These are phyloP conservation scores for Pocillopora verrucosa DNA, from an alignment of 64 coral and sea anemone genomes.

Conservation along the genomic window DNA sequence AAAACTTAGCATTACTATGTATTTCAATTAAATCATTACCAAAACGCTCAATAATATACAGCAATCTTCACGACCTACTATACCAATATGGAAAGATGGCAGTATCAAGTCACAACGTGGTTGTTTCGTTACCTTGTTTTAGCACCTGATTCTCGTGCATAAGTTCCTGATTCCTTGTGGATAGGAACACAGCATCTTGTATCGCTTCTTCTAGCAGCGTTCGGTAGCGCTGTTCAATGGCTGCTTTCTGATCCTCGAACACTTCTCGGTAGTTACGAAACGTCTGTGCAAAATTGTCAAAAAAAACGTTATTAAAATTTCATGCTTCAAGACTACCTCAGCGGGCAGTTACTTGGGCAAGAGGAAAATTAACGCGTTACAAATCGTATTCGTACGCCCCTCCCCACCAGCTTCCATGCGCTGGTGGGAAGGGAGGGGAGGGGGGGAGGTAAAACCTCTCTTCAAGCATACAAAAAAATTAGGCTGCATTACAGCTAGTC, in stretches of 20 bases:
- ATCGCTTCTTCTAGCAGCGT: conserved; percentile 95
- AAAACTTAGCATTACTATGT: too few relatives aligned
- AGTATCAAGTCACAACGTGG: background rate
- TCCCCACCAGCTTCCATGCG: too few relatives aligned
- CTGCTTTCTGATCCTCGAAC: conserved; percentile 97
- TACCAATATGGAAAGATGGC: background rate
- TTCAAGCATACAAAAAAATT: too few relatives aligned
- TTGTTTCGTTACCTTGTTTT: conserved; percentile 70
- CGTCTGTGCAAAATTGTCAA: conserved; percentile 57
- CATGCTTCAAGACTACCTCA: too few relatives aligned
- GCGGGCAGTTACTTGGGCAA: too few relatives aligned
- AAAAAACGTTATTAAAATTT: background rate
- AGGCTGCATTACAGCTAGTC: too few relatives aligned
- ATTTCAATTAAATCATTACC: too few relatives aligned
- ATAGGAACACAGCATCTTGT: conserved; percentile 97
- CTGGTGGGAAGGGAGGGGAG: too few relatives aligned
- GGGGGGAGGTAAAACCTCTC: too few relatives aligned
- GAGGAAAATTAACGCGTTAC: too few relatives aligned
- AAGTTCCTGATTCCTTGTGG: conserved; percentile 93
- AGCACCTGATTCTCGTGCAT: conserved; percentile 90
- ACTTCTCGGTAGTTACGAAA: conserved; percentile 98
- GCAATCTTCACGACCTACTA: background rate
- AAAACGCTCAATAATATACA: too few relatives aligned
- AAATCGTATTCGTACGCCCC: too few relatives aligned
- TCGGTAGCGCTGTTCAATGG: conserved; percentile 96